Evolutionary conservation across 2,113 vertebrate genomes (phyloP).

Genomic region (Hystrix brachyura): DNA sequence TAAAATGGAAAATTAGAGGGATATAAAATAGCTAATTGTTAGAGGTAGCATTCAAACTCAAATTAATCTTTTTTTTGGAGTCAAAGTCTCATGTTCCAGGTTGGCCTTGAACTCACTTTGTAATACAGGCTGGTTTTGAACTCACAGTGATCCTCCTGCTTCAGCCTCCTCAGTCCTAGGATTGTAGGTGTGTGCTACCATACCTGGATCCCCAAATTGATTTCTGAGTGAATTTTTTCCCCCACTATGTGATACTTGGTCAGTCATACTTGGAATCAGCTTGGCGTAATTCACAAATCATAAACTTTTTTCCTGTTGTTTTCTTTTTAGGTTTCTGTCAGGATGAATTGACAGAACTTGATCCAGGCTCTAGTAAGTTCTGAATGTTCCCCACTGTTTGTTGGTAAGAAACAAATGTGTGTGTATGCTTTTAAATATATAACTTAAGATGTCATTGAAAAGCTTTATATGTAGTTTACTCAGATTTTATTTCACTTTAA

Average conservation of each 20-base stretch:
- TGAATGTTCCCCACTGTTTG: conserved; percentile 48
- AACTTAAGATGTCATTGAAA: conserved; percentile 39
- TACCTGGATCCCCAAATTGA: neutral
- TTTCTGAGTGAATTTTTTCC: neutral
- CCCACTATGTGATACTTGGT: neutral
- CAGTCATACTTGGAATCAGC: neutral
- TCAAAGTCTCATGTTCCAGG: neutral
- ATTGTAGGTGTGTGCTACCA: neutral
- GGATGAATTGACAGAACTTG: conserved; percentile 88
- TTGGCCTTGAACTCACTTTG: neutral
- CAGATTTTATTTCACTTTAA: conserved; percentile 54
- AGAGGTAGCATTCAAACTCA: conserved; percentile 53
- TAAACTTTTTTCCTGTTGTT: conserved; percentile 50
- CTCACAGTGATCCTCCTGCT: neutral
- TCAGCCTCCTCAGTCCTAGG: neutral
- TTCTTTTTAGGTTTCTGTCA: conserved; percentile 89
- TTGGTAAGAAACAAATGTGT: conserved; percentile 43
- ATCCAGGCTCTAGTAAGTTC: conserved; percentile 85
- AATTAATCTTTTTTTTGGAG: neutral
- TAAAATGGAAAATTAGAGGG: conserved; percentile 44
- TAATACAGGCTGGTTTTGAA: neutral
- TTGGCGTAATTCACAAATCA: conserved; percentile 13
- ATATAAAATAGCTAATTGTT: conserved; percentile 16
- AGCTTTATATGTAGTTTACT: conserved; percentile 38
- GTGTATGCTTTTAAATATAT: conserved; percentile 21